These are phyloP conservation scores for Anarrhichthys ocellatus DNA, from an alignment of 2,113 vertebrate genomes.

Conservation along the genomic window DNA sequence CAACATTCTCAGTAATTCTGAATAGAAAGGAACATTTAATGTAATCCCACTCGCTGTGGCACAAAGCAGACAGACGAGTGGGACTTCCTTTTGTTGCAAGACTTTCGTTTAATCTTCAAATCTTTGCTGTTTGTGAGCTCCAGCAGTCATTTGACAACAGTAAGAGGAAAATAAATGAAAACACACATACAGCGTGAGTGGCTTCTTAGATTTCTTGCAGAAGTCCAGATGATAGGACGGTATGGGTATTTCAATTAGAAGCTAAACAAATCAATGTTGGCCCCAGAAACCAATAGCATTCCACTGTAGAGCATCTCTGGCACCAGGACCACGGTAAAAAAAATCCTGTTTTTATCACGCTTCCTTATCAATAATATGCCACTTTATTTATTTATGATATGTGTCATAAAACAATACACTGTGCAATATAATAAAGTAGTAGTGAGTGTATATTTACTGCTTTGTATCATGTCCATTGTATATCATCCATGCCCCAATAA, in stretches of 20 bases:
- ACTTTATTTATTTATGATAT: no score
- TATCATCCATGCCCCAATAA: background rate
- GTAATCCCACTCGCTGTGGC: background rate
- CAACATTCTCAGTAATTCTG: conserved; percentile 13
- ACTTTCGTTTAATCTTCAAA: background rate
- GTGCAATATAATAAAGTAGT: background rate
- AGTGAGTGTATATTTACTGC: background rate
- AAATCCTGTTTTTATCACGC: background rate
- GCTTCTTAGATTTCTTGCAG: background rate
- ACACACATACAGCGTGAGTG: background rate
- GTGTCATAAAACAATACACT: no score
- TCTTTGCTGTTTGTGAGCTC: background rate
- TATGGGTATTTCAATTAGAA: background rate
- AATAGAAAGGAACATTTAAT: conserved; percentile 3
- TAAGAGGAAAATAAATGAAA: background rate
- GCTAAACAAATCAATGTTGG: background rate
- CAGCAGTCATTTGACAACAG: background rate
- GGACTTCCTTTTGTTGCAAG: background rate
- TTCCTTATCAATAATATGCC: no score
- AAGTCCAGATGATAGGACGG: background rate
- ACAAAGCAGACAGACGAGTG: background rate
- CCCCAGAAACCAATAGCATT: background rate
- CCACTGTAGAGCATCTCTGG: background rate
- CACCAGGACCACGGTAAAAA: background rate
- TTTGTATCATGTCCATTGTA: background rate